phyloP scores from a whole-genome alignment of 2,113 vertebrate species.

The Halcyon senegalensis region DNA sequence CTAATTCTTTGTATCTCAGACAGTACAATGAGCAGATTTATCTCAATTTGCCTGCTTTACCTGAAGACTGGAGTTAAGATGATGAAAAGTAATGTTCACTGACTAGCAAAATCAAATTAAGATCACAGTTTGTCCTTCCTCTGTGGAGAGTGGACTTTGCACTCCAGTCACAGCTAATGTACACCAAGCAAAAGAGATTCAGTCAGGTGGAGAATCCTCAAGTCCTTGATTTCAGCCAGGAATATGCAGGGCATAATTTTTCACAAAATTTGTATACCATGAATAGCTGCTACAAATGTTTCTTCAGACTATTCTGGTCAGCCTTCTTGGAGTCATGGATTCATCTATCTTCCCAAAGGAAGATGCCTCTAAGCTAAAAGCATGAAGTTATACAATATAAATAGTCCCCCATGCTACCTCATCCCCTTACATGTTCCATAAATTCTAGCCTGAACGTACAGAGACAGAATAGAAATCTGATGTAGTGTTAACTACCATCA shows the following conservation, averaged over 20 bases:
- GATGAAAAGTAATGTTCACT: not conserved
- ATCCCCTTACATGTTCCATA: not conserved
- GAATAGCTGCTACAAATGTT: not conserved
- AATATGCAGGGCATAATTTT: not conserved
- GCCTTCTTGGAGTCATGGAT: not conserved
- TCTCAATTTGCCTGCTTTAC: not conserved
- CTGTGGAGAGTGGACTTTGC: fast-evolving
- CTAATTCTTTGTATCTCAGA: not conserved
- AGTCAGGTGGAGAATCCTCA: not conserved
- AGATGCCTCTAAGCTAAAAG: not conserved
- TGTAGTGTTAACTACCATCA: not conserved
- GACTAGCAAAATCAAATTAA: not conserved
- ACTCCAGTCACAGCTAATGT: not conserved
- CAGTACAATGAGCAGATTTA: not conserved
- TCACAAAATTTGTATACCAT: not conserved
- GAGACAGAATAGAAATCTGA: not conserved
- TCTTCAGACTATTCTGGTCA: not conserved
- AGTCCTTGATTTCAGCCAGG: not conserved
- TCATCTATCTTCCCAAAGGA: not conserved
- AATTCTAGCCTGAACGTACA: not conserved
- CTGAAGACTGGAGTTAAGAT: not conserved
- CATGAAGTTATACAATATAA: not conserved
- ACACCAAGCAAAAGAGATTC: not conserved
- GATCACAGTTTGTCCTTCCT: not conserved
- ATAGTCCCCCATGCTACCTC: not conserved